Conservation (phyloP, 2,888 invertebrate species). For the Penaeus monodon region DNA sequence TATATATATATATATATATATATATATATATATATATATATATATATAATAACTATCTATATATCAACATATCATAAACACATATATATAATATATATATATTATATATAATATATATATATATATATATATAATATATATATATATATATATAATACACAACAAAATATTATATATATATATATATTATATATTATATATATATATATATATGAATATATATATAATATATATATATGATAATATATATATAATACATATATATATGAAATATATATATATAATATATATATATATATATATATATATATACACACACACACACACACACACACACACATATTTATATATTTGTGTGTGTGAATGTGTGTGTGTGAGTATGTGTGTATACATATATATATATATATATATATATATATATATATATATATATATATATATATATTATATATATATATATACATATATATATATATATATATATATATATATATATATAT, state of each 20-base stretch:
- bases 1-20: neutral
- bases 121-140: neutral
- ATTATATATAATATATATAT: neutral
- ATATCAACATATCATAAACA: neutral
- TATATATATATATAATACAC: neutral
- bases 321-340: conserved; percentile 3
- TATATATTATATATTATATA: neutral
- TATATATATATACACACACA: conserved; percentile 26
- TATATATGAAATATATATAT: neutral
- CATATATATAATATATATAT: neutral
- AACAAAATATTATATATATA: neutral
- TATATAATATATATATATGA: neutral
- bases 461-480: neutral
- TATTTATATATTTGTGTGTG: neutral
- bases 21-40: neutral
- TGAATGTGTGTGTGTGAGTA: no score
- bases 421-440: neutral
- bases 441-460: no score
- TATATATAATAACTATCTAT: neutral
- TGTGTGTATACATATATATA: no score
- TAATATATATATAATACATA: neutral
- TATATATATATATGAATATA: neutral
- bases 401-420: neutral
- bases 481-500: conserved; percentile 1
- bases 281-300: conserved; percentile 16